phyloP scores from a whole-genome alignment of 2,113 vertebrate genomes.

The Podarcis raffonei region DNA sequence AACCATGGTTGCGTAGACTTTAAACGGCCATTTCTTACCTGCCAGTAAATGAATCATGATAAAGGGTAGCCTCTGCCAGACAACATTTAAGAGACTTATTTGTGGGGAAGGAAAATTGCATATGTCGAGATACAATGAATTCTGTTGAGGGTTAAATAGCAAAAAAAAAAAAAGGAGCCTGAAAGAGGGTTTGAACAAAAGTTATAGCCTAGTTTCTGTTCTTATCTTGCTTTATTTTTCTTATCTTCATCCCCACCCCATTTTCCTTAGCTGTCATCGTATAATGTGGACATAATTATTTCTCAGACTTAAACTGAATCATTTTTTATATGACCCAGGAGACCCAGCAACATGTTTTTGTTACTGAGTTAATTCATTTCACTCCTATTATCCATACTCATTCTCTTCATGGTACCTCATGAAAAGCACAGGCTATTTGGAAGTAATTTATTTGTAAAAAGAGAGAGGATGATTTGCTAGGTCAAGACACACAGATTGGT shows the following conservation, averaged over 20 bases:
- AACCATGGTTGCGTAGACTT: neutral
- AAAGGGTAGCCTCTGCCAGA: neutral
- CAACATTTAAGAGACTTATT: neutral
- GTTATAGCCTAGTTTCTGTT: neutral
- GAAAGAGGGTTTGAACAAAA: neutral
- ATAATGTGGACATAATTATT: neutral
- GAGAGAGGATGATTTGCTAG: neutral
- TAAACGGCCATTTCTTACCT: neutral
- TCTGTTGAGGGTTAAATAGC: neutral
- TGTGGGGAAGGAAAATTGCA: neutral
- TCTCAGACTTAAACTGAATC: neutral
- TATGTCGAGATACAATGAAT: neutral
- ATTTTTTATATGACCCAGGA: neutral
- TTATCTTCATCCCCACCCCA: neutral
- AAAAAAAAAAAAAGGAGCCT: neutral
- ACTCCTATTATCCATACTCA: neutral
- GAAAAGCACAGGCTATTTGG: neutral
- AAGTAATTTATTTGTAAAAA: conserved; percentile 11
- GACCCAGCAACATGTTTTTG: neutral
- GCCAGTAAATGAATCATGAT: neutral
- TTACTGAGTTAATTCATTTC: neutral
- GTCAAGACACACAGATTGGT: neutral
- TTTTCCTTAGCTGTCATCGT: neutral
- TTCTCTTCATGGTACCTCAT: neutral
- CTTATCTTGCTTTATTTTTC: neutral